phyloP scores from a whole-genome alignment of 2,797 vertebrate genomes.

The Enteromius thamalakanensis region DNA sequence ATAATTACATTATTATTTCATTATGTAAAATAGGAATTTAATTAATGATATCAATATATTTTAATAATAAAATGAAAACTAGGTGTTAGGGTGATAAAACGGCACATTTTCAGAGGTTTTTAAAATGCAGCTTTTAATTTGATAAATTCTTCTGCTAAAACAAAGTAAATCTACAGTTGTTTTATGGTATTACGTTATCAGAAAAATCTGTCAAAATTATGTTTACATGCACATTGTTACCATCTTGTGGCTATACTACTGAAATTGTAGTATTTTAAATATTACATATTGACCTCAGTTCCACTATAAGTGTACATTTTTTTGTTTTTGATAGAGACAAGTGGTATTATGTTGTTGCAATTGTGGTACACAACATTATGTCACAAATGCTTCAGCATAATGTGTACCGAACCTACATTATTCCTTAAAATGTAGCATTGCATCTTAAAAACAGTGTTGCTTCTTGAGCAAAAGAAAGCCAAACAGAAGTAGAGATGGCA shows the following conservation, averaged over 20 bases:
- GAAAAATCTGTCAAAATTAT: not conserved
- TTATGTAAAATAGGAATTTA: not conserved
- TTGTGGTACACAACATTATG: not conserved
- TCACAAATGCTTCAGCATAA: not conserved
- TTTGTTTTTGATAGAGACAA: not conserved
- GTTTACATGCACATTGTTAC: not conserved
- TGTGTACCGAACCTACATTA: not conserved
- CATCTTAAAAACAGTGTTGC: not conserved
- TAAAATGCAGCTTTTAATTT: not conserved
- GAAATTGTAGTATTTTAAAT: not conserved
- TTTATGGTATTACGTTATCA: not conserved
- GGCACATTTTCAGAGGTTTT: not conserved
- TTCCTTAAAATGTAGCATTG: not conserved
- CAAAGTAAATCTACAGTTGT: not conserved
- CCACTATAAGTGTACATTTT: not conserved
- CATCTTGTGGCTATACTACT: not conserved
- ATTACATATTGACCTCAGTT: not conserved
- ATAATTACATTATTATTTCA: not conserved
- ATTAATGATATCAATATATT: not conserved
- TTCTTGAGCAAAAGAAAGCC: not conserved
- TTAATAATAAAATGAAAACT: not conserved
- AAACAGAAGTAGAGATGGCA: slow-evolving; percentile 16
- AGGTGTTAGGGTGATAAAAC: not conserved
- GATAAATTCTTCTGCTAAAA: not conserved
- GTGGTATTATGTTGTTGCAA: not conserved